phyloP scores from a whole-genome alignment of 2,888 invertebrate species.

The Nomada ruficornis region DNA sequence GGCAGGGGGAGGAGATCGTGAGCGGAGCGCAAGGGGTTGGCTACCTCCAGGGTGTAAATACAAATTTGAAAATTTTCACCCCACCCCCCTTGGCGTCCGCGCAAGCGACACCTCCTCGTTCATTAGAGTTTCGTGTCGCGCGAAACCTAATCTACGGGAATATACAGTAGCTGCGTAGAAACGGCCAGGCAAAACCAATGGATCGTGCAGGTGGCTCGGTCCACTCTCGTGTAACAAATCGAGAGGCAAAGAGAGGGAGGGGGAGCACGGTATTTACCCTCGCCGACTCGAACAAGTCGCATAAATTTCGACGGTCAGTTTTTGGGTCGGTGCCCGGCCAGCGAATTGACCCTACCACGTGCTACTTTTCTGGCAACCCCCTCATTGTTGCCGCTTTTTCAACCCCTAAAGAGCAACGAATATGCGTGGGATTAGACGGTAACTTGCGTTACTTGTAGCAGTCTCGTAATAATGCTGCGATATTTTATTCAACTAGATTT shows the following conservation, averaged over 20 bases:
- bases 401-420: background rate
- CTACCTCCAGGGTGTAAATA: conserved; percentile 63
- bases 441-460: background rate
- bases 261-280: conserved; percentile 52
- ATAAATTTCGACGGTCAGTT: conserved; percentile 76
- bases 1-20: background rate
- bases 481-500: background rate
- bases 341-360: conserved; percentile 23
- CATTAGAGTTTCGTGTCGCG: conserved; percentile 76
- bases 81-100: conserved; percentile 47
- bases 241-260: background rate
- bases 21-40: conserved; percentile 10
- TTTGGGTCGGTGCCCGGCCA: conserved; percentile 60
- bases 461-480: background rate
- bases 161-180: conserved; percentile 37
- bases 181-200: conserved; percentile 60
- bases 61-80: conserved; percentile 71
- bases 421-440: background rate
- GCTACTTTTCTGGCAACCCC: conserved; percentile 1
- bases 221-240: conserved; percentile 2
- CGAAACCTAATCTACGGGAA: conserved; percentile 69
- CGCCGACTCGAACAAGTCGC: conserved; percentile 72
- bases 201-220: conserved; percentile 49
- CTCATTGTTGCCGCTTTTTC: conserved; percentile 16
- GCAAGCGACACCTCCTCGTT: conserved; percentile 77